These are phyloP conservation scores for Blera fallax DNA, from an alignment of 2,888 invertebrate genomes.

Conservation along the genomic window DNA sequence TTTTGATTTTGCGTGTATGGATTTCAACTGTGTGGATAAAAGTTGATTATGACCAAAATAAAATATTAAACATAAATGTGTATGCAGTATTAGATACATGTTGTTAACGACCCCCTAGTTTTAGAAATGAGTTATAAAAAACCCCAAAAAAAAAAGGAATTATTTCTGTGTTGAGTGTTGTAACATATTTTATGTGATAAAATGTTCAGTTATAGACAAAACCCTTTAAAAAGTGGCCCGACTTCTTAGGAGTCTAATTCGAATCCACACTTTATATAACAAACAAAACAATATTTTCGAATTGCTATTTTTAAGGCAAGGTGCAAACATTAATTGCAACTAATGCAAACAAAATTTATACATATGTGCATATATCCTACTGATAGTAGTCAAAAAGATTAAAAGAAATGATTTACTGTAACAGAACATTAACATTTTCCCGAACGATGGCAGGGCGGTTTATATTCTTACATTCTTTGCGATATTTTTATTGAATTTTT, in stretches of 20 bases:
- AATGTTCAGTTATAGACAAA: neutral
- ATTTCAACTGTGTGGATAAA: constrained; percentile 2
- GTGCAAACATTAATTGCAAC: too few relatives aligned
- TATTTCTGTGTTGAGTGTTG: constrained; percentile 18
- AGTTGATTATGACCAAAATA: neutral
- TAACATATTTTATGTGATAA: neutral
- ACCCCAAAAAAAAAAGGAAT: neutral
- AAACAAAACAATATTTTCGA: neutral
- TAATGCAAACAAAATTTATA: too few relatives aligned
- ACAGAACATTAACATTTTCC: too few relatives aligned
- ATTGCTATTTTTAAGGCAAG: too few relatives aligned
- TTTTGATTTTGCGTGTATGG: constrained; percentile 28
- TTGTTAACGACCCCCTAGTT: constrained; percentile 7
- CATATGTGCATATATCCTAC: too few relatives aligned
- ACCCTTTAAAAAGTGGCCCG: neutral
- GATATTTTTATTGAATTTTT: too few relatives aligned
- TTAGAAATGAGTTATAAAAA: neutral
- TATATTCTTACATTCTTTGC: too few relatives aligned
- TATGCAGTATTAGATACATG: constrained; percentile 31
- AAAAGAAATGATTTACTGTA: too few relatives aligned
- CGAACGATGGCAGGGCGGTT: too few relatives aligned
- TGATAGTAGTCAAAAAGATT: too few relatives aligned
- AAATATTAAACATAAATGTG: neutral
- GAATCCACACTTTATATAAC: neutral
- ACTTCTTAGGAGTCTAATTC: neutral